Evolutionary conservation across 2,797 vertebrate species (phyloP).

Genomic region (Mus minutoides): DNA sequence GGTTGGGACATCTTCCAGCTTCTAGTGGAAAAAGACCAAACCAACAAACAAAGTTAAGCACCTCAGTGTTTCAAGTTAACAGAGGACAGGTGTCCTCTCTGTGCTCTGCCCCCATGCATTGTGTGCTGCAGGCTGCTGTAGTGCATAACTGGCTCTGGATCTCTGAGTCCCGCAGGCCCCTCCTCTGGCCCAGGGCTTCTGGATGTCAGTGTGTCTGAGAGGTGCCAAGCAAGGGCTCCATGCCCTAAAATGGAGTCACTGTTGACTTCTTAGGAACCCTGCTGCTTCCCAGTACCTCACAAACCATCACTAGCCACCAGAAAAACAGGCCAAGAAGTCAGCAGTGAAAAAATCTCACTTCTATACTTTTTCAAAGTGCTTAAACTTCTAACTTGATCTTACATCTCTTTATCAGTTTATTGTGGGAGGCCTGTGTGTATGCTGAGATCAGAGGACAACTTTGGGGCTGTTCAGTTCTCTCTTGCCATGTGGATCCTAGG

Average conservation of each 20-base stretch:
- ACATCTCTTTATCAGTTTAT: neutral
- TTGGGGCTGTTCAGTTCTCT: neutral
- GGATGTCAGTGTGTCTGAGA: neutral
- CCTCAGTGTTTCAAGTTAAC: constrained; percentile 2
- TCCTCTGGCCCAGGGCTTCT: neutral
- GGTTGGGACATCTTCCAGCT: neutral
- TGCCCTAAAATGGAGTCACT: neutral
- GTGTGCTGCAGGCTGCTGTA: neutral
- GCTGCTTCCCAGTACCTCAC: neutral
- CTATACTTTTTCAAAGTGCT: constrained; percentile 13
- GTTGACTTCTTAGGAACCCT: neutral
- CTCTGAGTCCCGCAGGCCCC: neutral
- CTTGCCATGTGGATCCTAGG: neutral
- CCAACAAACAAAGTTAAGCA: neutral
- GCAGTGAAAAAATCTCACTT: neutral
- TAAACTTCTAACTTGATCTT: neutral
- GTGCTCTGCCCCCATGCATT: neutral
- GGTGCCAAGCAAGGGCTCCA: neutral
- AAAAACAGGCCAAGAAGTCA: neutral
- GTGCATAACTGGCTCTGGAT: neutral
- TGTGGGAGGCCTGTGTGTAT: neutral
- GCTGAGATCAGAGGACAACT: no score
- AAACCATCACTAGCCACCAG: neutral
- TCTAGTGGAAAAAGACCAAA: constrained; percentile 29
- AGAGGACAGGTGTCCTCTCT: neutral